Base-by-base conservation (phyloP, 2,888 invertebrate genomes). In the Acrobasis suavella region DNA sequence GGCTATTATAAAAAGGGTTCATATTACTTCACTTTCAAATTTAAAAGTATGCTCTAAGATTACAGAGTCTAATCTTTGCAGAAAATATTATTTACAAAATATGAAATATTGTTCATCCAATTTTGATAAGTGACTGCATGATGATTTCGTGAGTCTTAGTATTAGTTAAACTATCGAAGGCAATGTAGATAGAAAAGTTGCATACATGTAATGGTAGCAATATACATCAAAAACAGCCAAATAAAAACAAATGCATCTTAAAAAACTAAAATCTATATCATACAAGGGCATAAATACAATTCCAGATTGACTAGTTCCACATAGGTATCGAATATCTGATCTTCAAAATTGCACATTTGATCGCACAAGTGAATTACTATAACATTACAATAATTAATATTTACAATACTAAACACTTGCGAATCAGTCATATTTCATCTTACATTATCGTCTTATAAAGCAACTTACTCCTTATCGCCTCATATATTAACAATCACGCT, bases 341-440 rank as follows among this genome's bases (percentile, higher is more conserved):
- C 67, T 76, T 69, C 74, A 72, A 76, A 81, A 81, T 78, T 79
- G 78, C 82, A 74, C 75, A 80, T 78, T 78, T 73, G 78, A 81
- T 82, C 81, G 76, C 85, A 85, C 86, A 86, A 83, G 85, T 86
- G 86, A 79, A 72, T 67, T 72, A 39, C 74, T 79, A 80, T 76
- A 83, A 80, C 80, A 77, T 85, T 79, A 82, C 79, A 74, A 69
- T 82, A 73, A 80, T 83, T 86, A 85, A 85, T 91, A 91, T 92
- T 85, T 92, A 92, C 91, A 91, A 76, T 78, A 81, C 84, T 87
- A 87, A 83, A 89, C 89, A 89, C 87, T 88, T 86, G 86, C 81
- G 85, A 81, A 83, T 91, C 91, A 90, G 91, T 91, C 91, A 83
- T 85, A 85, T 78, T 74, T 72, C 63, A 64, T 69, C 73, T 78